Evolutionary conservation across 2,888 invertebrate genomes (phyloP).

Genomic region (Dorcus parallelipipedus): DNA sequence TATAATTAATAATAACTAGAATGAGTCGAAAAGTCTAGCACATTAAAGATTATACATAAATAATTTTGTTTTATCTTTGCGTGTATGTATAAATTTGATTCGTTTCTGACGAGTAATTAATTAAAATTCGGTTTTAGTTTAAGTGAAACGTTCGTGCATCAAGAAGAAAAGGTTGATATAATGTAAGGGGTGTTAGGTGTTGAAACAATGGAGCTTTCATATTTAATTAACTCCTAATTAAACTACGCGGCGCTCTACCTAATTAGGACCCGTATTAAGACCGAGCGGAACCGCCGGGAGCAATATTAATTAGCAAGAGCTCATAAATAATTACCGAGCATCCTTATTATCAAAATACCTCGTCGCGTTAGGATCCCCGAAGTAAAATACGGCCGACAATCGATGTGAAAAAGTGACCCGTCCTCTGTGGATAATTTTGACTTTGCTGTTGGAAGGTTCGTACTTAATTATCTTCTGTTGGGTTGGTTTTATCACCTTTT

Average conservation of each 20-base stretch:
- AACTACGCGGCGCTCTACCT: slow-evolving; percentile 37
- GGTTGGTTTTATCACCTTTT: no score
- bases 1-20: no score
- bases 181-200: slow-evolving; percentile 24
- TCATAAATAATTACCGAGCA: slow-evolving; percentile 33
- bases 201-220: slow-evolving; percentile 42
- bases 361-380: background rate
- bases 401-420: no score
- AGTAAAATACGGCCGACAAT: no score
- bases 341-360: slow-evolving; percentile 15
- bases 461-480: no score
- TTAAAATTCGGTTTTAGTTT: no score
- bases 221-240: slow-evolving; percentile 45
- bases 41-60: no score
- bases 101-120: no score
- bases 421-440: slow-evolving; percentile 14
- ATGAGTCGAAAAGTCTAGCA: no score
- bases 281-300: slow-evolving; percentile 28
- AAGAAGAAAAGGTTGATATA: background rate
- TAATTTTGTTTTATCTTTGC: no score
- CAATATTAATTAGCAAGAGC: slow-evolving; percentile 32
- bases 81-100: no score
- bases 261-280: slow-evolving; percentile 33
- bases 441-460: background rate
- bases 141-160: no score